Evolutionary conservation across 2,888 invertebrate genomes (phyloP).

Genomic region (Lochmaea capreae): DNA sequence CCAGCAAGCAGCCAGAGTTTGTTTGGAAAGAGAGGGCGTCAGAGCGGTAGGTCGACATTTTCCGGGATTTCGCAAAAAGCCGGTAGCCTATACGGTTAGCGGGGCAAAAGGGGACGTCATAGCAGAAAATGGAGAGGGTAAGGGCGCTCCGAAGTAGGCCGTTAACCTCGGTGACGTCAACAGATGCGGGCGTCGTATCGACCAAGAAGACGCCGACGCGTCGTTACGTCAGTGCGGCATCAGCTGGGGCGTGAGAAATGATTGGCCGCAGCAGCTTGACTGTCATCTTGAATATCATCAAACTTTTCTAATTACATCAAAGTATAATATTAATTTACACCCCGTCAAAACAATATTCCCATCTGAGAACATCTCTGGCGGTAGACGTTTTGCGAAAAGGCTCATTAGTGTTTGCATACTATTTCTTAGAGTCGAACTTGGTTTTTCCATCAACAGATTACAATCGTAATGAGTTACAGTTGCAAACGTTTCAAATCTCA

Average conservation of each 20-base stretch:
- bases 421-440: no score
- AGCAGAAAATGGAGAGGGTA: conserved; percentile 23
- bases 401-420: no score
- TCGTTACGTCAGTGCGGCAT: conserved; percentile 64
- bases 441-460: no score
- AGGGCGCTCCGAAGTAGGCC: conserved; percentile 50
- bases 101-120: conserved; percentile 1
- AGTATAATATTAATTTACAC: no score
- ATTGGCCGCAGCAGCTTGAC: conserved; percentile 11
- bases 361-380: no score
- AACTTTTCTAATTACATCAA: not conserved
- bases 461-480: no score
- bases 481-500: no score
- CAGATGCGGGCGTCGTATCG: conserved; percentile 58
- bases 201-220: conserved; percentile 58
- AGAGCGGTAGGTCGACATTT: conserved; percentile 16
- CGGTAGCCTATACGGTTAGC: conserved; percentile 9
- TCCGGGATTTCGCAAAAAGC: conserved; percentile 30
- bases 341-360: no score
- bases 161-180: conserved; percentile 62
- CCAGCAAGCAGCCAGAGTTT: conserved; percentile 7
- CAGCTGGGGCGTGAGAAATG: conserved; percentile 63
- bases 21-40: conserved; percentile 7
- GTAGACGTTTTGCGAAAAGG: no score
- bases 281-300: no score